Evolutionary conservation across 2,888 invertebrate species (phyloP).

Genomic region (Melipona bicolor): DNA sequence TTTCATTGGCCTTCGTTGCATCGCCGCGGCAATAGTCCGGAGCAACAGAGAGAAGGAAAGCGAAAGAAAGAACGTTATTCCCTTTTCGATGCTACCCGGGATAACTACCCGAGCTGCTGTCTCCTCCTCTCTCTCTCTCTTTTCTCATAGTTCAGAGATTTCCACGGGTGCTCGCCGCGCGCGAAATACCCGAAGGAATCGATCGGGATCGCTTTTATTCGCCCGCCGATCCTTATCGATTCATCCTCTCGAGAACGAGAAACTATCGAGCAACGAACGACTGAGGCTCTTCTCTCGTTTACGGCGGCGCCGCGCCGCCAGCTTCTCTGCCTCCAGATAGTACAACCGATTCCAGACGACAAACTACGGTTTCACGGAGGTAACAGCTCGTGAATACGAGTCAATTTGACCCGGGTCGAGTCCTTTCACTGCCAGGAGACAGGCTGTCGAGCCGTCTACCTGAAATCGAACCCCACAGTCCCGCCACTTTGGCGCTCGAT

Average conservation of each 20-base stretch:
- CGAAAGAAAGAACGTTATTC: conserved; percentile 34
- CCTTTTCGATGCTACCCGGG: conserved; percentile 32
- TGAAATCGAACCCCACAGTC: conserved; percentile 40
- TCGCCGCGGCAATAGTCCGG: conserved; percentile 62
- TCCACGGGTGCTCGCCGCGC: conserved; percentile 43
- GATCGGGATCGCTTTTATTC: conserved; percentile 46
- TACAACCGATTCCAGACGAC: background rate
- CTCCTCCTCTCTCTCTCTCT: background rate
- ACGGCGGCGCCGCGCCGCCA: background rate
- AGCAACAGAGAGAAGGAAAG: background rate
- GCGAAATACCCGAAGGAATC: conserved; percentile 47
- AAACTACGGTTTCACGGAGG: conserved; percentile 46
- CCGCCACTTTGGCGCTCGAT: conserved; percentile 35
- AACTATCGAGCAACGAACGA: background rate
- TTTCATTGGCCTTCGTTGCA: conserved; percentile 75
- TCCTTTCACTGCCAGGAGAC: conserved; percentile 21
- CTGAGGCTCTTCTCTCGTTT: background rate
- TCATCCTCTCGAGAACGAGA: background rate
- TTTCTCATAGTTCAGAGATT: conserved; percentile 24
- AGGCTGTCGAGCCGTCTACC: conserved; percentile 43
- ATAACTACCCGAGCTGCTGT: conserved; percentile 55
- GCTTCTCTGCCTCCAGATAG: background rate
- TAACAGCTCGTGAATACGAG: conserved; percentile 42
- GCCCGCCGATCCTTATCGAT: conserved; percentile 25
- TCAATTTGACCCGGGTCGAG: conserved; percentile 12